Percentiles rank a stretch among this genome's conserved stretches.
Evolutionary conservation across 2,888 invertebrate genomes (phyloP).

Genomic region (Nomada fabriciana): DNA sequence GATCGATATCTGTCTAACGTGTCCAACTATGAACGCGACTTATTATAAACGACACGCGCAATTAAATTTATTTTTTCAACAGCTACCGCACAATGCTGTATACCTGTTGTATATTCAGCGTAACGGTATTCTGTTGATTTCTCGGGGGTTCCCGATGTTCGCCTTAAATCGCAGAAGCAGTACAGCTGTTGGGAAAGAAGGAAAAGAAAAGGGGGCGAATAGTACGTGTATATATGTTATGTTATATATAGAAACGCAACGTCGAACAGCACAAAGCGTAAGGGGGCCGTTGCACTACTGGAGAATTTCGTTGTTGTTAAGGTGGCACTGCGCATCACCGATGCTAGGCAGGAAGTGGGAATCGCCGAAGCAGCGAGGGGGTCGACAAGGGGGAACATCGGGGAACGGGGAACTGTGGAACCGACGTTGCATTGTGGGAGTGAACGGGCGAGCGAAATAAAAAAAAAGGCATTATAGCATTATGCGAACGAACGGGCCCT

Average conservation of each 20-base stretch:
- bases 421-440: conserved; percentile 73
- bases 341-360: conserved; percentile 83
- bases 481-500: conserved; percentile 74
- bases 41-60: conserved; percentile 1
- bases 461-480: conserved; percentile 73
- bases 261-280: conserved; percentile 65
- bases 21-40: background rate
- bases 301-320: conserved; percentile 81
- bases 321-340: conserved; percentile 84
- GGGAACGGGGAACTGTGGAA: conserved; percentile 41
- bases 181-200: background rate
- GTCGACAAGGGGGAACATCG: conserved; percentile 43
- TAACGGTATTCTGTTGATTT: conserved; percentile 23
- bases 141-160: conserved; percentile 3
- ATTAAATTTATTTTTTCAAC: conserved; percentile 17
- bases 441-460: conserved; percentile 70
- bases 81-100: background rate
- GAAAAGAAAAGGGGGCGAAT: conserved; percentile 9
- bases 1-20: conserved; percentile 23
- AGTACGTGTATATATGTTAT: background rate
- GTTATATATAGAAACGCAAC: conserved; percentile 29
- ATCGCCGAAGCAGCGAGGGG: conserved; percentile 74
- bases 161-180: background rate
- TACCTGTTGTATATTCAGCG: background rate
- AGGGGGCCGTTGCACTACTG: conserved; percentile 73